These are phyloP conservation scores for Nyctereutes procyonoides DNA, from an alignment of 2,113 vertebrate genomes.

Conservation along the genomic window DNA sequence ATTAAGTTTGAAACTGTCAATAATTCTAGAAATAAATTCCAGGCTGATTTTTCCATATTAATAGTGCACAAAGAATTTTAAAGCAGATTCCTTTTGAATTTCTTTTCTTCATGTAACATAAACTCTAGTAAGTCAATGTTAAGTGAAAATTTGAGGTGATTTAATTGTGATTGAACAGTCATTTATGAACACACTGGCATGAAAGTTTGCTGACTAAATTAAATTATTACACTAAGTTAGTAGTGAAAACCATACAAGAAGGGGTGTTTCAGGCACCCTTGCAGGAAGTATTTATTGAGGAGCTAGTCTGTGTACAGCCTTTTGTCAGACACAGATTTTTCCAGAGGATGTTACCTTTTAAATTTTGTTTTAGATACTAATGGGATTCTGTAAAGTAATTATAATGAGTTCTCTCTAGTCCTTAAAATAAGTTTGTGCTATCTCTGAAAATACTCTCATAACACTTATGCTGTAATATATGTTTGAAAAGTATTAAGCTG, in stretches of 20 bases:
- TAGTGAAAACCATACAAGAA: background rate
- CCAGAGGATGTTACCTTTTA: background rate
- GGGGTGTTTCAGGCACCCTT: background rate
- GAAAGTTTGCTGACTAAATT: slow-evolving; percentile 12
- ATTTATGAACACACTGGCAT: background rate
- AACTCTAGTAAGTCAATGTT: slow-evolving; percentile 32
- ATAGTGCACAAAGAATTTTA: background rate
- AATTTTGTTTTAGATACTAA: background rate
- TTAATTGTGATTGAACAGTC: slow-evolving; percentile 19
- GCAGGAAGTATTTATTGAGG: background rate
- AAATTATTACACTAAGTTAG: background rate
- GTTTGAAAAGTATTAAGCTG: background rate
- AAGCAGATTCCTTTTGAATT: slow-evolving; percentile 2
- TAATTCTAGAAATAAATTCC: background rate
- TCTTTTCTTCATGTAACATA: background rate
- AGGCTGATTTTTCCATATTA: background rate
- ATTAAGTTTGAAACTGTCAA: slow-evolving; percentile 66
- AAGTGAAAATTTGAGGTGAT: slow-evolving; percentile 39
- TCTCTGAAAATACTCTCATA: background rate
- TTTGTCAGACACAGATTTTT: background rate
- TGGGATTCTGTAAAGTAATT: background rate
- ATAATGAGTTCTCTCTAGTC: background rate
- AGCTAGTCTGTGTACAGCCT: background rate
- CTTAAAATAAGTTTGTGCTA: background rate
- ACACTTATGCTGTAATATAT: background rate